Evolutionary conservation across 2,113 vertebrate genomes (phyloP).

Genomic region (Anguilla japonica): DNA sequence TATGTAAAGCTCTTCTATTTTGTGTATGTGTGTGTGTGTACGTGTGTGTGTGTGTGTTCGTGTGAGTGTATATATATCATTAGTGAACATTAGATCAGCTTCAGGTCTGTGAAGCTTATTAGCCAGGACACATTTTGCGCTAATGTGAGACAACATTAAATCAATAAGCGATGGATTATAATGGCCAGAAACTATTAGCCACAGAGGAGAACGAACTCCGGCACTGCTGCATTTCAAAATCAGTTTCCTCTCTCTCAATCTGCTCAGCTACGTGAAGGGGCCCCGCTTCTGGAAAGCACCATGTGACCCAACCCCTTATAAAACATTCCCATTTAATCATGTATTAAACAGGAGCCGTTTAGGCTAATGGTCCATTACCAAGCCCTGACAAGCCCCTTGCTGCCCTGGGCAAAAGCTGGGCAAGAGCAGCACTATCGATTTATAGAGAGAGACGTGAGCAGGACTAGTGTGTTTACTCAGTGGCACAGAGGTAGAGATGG

Average conservation of each 20-base stretch:
- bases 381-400: conserved; percentile 49
- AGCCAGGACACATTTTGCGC: conserved; percentile 33
- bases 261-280: conserved; percentile 42
- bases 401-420: conserved; percentile 26
- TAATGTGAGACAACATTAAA: conserved; percentile 55
- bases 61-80: neutral
- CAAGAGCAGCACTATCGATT: neutral
- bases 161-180: conserved; percentile 61
- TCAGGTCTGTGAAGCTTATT: conserved; percentile 27
- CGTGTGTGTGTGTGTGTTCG: too few species aligned
- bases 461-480: neutral
- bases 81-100: conserved; percentile 37
- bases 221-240: conserved; percentile 22
- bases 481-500: neutral
- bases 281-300: conserved; percentile 30
- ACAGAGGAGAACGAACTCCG: conserved; percentile 36
- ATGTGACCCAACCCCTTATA: conserved; percentile 35
- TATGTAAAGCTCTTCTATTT: neutral
- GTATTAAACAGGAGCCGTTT: conserved; percentile 64
- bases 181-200: conserved; percentile 55
- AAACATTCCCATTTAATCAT: conserved; percentile 60
- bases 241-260: conserved; percentile 40
- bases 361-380: conserved; percentile 61
- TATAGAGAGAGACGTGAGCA: neutral
- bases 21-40: too few species aligned